Evolutionary conservation across 2,797 vertebrate species (phyloP).

Genomic region (Sphenopsis melanotis): DNA sequence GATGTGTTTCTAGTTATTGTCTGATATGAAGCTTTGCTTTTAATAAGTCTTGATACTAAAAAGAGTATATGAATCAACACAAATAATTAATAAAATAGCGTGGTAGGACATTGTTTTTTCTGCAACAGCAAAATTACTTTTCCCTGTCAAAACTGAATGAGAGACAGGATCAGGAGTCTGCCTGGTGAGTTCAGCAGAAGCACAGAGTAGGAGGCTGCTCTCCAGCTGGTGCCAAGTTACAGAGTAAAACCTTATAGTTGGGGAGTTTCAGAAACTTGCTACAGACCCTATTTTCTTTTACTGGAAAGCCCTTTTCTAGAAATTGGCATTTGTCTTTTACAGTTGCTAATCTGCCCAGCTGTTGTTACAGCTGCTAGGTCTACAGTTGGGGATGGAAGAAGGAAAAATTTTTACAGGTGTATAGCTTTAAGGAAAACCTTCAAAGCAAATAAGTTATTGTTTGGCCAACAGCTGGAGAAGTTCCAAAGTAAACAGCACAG

Average conservation of each 20-base stretch:
- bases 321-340: neutral
- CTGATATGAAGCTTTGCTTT: neutral
- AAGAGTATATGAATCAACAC: neutral
- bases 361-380: constrained; percentile 32
- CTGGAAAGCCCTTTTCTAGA: neutral
- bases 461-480: neutral
- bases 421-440: neutral
- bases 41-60: neutral
- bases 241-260: neutral
- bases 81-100: neutral
- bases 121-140: neutral
- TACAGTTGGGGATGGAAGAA: neutral
- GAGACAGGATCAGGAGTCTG: neutral
- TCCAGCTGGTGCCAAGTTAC: neutral
- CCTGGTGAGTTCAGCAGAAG: neutral
- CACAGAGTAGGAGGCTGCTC: neutral
- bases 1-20: neutral
- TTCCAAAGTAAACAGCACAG: neutral
- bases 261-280: neutral
- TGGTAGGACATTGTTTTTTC: neutral
- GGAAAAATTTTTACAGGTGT: neutral
- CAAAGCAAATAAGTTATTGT: neutral
- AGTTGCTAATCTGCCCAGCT: constrained; percentile 24
- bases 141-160: neutral
- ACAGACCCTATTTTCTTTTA: neutral